phyloP scores from a whole-genome alignment of 1,140 invertebrate species.

The Scaptodrosophila lebanonensis region DNA sequence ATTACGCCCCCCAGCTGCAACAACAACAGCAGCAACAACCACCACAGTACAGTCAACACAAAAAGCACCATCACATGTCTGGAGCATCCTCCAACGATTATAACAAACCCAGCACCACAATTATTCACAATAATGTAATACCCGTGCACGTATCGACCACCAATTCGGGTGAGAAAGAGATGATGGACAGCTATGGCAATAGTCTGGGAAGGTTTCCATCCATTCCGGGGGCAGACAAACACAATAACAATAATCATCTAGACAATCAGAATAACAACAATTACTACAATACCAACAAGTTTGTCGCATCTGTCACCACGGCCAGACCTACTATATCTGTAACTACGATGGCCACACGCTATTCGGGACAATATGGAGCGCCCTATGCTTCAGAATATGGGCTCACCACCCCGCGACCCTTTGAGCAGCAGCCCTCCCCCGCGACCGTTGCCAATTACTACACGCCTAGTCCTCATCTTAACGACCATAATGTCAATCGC shows the following conservation, averaged over 20 bases:
- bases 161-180: constrained; percentile 60
- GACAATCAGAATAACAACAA: constrained; percentile 23
- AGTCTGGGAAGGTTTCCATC: constrained; percentile 55
- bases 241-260: neutral
- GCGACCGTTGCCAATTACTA: constrained; percentile 56
- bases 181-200: constrained; percentile 64
- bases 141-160: constrained; percentile 61
- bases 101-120: constrained; percentile 54
- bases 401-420: constrained; percentile 55
- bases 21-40: constrained; percentile 9
- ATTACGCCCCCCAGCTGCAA: constrained; percentile 23
- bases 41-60: constrained; percentile 32
- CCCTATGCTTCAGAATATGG: constrained; percentile 40
- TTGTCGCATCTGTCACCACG: constrained; percentile 45
- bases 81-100: constrained; percentile 26
- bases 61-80: constrained; percentile 17
- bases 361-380: constrained; percentile 33
- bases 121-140: constrained; percentile 76
- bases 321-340: constrained; percentile 22
- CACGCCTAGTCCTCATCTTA: constrained; percentile 67
- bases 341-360: constrained; percentile 28
- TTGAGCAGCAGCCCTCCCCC: constrained; percentile 49
- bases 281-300: constrained; percentile 25
- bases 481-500: constrained; percentile 61
- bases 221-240: constrained; percentile 6